These are phyloP conservation scores for Conopomorpha cramerella DNA, from an alignment of 1,140 invertebrate genomes.

Conservation along the genomic window DNA sequence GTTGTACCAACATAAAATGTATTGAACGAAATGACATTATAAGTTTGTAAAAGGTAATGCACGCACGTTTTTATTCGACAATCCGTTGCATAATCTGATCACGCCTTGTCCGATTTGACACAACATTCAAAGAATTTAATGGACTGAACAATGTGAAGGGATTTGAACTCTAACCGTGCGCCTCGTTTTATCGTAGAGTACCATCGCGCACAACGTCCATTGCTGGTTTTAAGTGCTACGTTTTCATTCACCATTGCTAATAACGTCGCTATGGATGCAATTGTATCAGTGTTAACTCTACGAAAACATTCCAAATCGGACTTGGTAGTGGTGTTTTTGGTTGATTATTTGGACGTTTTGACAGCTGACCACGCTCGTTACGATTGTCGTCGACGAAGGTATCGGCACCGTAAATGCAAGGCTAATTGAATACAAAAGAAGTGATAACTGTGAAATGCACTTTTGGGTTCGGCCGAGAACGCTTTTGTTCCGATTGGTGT, in stretches of 20 bases:
- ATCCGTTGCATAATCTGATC: constrained; percentile 40
- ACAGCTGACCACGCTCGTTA: constrained; percentile 57
- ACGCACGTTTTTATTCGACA: background rate
- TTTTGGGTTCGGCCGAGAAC: background rate
- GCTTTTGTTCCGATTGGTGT: too few relatives aligned
- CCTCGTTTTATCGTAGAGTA: constrained; percentile 8
- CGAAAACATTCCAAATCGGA: too few relatives aligned
- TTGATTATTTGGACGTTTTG: constrained; percentile 58
- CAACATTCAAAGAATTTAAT: constrained; percentile 49
- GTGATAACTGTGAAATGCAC: constrained; percentile 42
- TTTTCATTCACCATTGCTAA: background rate
- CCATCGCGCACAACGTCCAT: constrained; percentile 2
- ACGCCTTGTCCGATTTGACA: constrained; percentile 39
- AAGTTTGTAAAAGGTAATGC: background rate
- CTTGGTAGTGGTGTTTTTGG: constrained; percentile 13
- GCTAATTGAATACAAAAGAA: constrained; percentile 60
- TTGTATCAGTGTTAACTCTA: background rate
- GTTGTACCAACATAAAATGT: too few relatives aligned
- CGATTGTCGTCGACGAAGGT: constrained; percentile 54
- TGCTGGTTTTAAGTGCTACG: background rate
- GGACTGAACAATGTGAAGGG: constrained; percentile 42
- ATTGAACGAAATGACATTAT: too few relatives aligned
- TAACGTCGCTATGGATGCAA: background rate
- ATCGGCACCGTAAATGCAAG: constrained; percentile 51
- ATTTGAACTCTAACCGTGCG: constrained; percentile 16